A percentile compares a stretch with the other conserved stretches of the same genome.
Conservation (phyloP, 2,113 vertebrate species). For the Melanerpes aurifrons region DNA sequence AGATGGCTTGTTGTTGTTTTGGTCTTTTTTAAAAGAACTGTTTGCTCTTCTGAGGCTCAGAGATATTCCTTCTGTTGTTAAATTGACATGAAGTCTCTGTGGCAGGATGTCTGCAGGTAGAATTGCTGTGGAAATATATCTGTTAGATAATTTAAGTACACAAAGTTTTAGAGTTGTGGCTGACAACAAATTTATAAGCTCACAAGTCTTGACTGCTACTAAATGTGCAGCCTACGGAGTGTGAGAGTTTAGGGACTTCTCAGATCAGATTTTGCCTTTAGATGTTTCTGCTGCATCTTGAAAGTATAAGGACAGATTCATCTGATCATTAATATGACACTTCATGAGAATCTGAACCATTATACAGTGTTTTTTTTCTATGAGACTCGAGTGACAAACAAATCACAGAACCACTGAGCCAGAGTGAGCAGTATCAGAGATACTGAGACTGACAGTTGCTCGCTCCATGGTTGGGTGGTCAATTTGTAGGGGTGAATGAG, state of each 20-base stretch:
- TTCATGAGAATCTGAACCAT: background rate
- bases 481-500: background rate
- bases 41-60: conserved; percentile 43
- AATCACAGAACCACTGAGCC: background rate
- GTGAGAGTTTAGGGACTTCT: background rate
- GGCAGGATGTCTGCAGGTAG: conserved; percentile 50
- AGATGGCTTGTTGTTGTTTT: conserved; percentile 36
- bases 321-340: background rate
- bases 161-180: background rate
- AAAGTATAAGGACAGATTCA: background rate
- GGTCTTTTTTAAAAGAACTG: background rate
- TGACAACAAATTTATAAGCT: background rate
- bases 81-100: conserved; percentile 46
- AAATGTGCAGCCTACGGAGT: background rate
- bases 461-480: fast-evolving
- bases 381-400: background rate
- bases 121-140: conserved; percentile 33
- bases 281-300: background rate
- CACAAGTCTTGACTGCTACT: background rate
- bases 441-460: background rate
- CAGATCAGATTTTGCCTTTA: background rate
- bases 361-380: background rate
- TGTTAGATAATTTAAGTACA: conserved; percentile 16
- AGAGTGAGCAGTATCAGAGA: background rate
- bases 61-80: conserved; percentile 47